Evolutionary conservation across 35 echinoderm and acorn worm species (phyloP), one percentile per base, ranked within the genome.

Genomic region (Amphiura filiformis): DNA sequence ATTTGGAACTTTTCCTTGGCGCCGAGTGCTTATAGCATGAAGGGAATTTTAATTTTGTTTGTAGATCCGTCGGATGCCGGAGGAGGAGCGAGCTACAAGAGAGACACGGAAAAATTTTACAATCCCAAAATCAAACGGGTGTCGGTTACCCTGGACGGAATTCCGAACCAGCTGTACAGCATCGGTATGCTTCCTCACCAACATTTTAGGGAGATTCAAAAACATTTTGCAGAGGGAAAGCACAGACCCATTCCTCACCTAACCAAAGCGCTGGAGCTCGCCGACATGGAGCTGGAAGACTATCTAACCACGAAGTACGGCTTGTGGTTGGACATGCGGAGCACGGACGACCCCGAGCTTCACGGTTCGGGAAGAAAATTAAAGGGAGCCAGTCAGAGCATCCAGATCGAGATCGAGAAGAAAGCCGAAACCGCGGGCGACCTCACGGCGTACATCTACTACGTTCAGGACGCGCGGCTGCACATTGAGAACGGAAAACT

Each of bases 21-120:
- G 20, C 79, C 77, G 52, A 35, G 17, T 31, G 86, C 76, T 31
- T 80, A 80, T 52, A n/a, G 2, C 39, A 88, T 88, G 86, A 88
- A 88, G 23, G 86, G 86, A 18, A 88, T 88, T n/a, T 76, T 78
- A n/a, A 79, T 88, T 37, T 18, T 88, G 31, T 88, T 80, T 80
- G 76, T 80, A 22, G 77, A 78, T 47, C 28, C 76, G 1, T 26
- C 84, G n/a, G 84, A 34, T 31, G 65, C 4, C 56, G 86, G 76
- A 39, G 76, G 77, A 32, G 86, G 86, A 18, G 77, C 39, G 17
- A 18, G 32, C 13, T 80, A 80, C 78, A 37, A 26, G 28, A 39
- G 86, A 79, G 37, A 88, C 35, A 47, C 39, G 23, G 31, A 37
- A 37, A 78, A 42, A 70, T 88, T 64, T 57, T 78, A 88, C 42